These are phyloP conservation scores for Centropristis striata DNA, from an alignment of 2,113 vertebrate species.

Conservation along the genomic window DNA sequence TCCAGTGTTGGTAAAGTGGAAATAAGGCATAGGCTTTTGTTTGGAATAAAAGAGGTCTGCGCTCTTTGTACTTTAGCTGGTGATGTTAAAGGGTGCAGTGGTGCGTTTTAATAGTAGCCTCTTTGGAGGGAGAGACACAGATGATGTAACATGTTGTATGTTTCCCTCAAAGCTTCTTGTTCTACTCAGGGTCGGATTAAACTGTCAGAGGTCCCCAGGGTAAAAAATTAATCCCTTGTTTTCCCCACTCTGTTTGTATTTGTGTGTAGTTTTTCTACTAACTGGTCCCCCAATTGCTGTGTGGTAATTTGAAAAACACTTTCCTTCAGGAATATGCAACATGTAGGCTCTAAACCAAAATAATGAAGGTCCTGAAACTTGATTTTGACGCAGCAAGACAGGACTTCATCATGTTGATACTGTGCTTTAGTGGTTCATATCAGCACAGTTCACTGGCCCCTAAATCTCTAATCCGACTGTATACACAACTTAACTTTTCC, in stretches of 20 bases:
- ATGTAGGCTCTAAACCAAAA: neutral
- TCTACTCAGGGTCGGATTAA: neutral
- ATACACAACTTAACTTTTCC: no score
- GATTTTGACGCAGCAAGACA: neutral
- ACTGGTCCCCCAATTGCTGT: neutral
- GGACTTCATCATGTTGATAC: no score
- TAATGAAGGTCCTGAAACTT: neutral
- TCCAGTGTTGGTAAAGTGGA: neutral
- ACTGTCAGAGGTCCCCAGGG: neutral
- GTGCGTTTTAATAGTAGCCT: neutral
- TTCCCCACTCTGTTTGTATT: neutral
- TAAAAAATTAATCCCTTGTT: neutral
- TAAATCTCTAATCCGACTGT: no score
- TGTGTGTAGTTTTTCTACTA: neutral
- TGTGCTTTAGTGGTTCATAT: no score
- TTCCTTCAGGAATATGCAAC: neutral
- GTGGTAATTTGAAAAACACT: neutral
- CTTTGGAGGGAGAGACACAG: conserved; percentile 2
- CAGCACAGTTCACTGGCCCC: no score
- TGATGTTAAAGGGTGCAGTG: conserved; percentile 14
- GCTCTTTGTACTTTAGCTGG: neutral
- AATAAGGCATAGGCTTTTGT: neutral
- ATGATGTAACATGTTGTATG: conserved; percentile 8
- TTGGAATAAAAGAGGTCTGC: neutral
- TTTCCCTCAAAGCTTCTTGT: conserved; percentile 22